phyloP scores from a whole-genome alignment of 2,797 vertebrate species.

The Hoplostethus atlanticus region DNA sequence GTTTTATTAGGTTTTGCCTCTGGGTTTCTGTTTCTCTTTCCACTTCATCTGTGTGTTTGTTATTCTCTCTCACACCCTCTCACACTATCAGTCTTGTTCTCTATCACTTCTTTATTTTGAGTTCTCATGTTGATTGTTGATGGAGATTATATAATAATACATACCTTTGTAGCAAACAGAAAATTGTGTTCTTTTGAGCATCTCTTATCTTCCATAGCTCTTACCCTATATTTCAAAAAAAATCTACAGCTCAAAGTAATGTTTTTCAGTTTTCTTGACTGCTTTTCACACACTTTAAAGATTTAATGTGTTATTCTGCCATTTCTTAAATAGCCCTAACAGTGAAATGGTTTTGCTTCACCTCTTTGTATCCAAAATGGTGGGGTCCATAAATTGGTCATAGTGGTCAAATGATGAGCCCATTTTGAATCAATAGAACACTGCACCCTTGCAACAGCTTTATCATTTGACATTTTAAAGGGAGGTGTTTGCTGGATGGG shows the following conservation, averaged over 20 bases:
- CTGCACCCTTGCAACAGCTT: conserved; percentile 64
- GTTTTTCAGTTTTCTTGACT: conserved; percentile 18
- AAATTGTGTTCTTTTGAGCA: background rate
- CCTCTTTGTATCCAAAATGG: conserved; percentile 56
- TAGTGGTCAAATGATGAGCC: conserved; percentile 76
- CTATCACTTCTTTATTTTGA: conserved; percentile 16
- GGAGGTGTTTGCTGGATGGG: conserved; percentile 70
- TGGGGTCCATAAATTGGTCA: conserved; percentile 61
- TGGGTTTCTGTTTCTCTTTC: conserved; percentile 4
- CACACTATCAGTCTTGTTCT: background rate
- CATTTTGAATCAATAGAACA: conserved; percentile 77
- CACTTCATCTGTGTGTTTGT: conserved; percentile 1
- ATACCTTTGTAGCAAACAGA: conserved; percentile 1
- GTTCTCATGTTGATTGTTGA: background rate
- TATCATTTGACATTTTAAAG: conserved; percentile 81
- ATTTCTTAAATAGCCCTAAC: conserved; percentile 49
- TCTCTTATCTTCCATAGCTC: background rate
- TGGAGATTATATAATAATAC: background rate
- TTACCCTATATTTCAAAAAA: background rate
- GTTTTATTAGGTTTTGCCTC: background rate
- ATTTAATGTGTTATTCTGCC: conserved; percentile 47
- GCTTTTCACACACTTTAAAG: conserved; percentile 29
- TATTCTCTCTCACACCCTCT: conserved; percentile 10
- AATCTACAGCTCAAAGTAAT: conserved; percentile 9
- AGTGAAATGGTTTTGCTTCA: conserved; percentile 21